Evolutionary conservation across 2,797 vertebrate genomes (phyloP).

Genomic region (Macropus fuliginosus): DNA sequence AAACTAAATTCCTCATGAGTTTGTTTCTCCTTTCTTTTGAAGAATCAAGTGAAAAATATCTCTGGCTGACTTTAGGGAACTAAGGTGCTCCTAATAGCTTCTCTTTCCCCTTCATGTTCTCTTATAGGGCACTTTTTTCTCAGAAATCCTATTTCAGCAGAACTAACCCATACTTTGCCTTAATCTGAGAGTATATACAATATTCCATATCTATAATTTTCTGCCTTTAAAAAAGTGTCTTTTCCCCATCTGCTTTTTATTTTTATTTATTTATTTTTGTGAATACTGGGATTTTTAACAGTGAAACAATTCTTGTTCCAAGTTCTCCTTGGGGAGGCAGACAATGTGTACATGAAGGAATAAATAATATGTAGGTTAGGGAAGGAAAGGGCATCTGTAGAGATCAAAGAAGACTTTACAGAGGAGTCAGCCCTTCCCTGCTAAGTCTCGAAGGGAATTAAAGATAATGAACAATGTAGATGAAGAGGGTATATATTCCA

Average conservation of each 20-base stretch:
- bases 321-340: too few species aligned
- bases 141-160: neutral
- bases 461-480: too few species aligned
- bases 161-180: neutral
- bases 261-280: too few species aligned
- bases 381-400: too few species aligned
- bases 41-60: neutral
- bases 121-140: neutral
- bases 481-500: too few species aligned
- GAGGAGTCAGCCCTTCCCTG: too few species aligned
- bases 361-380: too few species aligned
- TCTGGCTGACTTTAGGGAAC: neutral
- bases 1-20: neutral
- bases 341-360: too few species aligned
- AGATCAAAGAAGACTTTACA: too few species aligned
- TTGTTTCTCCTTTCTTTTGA: neutral
- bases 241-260: neutral
- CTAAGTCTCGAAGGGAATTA: too few species aligned
- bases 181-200: neutral
- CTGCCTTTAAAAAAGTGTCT: neutral
- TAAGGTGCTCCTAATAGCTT: neutral
- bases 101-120: neutral
- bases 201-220: neutral
- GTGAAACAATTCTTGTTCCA: too few species aligned
- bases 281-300: too few species aligned